Percentiles rank a stretch among this genome's conserved stretches.
Conservation (phyloP, 2,888 invertebrate genomes). For the Platycheirus albimanus region DNA sequence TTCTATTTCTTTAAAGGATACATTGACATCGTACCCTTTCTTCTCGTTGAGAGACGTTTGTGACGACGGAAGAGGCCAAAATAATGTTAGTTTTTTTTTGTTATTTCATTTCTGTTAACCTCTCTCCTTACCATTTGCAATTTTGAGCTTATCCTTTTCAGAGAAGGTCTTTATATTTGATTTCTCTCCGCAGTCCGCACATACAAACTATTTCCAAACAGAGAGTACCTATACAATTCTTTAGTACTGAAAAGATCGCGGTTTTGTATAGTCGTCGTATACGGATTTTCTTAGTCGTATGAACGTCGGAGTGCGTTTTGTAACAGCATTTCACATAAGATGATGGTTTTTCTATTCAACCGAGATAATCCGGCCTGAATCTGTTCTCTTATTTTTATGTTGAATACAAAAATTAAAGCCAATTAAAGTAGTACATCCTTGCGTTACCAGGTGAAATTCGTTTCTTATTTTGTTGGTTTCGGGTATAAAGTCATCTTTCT, state of each 20-base stretch:
- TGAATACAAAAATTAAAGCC: not conserved
- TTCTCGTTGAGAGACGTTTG: conserved; percentile 47
- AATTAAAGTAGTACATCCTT: not conserved
- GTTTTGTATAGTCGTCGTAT: conserved; percentile 82
- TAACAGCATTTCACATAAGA: conserved; percentile 35
- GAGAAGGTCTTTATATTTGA: conserved; percentile 55
- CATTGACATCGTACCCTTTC: conserved; percentile 8
- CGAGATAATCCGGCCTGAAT: not conserved
- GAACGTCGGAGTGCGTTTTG: conserved; percentile 63
- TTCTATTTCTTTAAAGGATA: conserved; percentile 28
- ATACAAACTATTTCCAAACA: conserved; percentile 75
- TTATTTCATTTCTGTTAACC: conserved; percentile 10
- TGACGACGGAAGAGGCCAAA: conserved; percentile 46
- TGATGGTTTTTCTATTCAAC: conserved; percentile 21
- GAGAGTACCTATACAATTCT: conserved; percentile 80
- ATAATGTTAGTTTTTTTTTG: conserved; percentile 32
- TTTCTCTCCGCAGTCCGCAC: conserved; percentile 70
- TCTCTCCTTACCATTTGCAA: conserved; percentile 29
- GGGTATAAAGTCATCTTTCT: not conserved
- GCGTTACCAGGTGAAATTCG: not conserved
- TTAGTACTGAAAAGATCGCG: conserved; percentile 83
- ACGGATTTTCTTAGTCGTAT: conserved; percentile 59
- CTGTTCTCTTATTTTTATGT: not conserved
- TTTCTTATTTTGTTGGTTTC: conserved; percentile 24
- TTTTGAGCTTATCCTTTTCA: conserved; percentile 67